These are phyloP conservation scores for Pedicia rivosa DNA, from an alignment of 2,888 invertebrate species.

Conservation along the genomic window DNA sequence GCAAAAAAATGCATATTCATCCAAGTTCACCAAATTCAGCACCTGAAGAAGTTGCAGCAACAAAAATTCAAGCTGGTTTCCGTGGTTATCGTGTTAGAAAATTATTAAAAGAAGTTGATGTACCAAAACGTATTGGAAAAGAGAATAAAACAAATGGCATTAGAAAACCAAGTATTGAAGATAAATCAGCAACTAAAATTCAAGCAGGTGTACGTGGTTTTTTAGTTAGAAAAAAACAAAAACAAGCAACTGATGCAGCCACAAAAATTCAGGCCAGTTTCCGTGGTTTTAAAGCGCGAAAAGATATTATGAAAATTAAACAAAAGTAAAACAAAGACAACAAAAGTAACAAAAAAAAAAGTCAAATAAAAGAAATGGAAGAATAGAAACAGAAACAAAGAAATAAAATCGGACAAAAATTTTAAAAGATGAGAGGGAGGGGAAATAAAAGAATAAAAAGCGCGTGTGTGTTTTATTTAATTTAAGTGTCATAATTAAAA, in stretches of 20 bases:
- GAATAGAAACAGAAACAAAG: no score
- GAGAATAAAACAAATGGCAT: neutral
- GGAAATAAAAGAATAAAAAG: no score
- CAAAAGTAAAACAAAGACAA: no score
- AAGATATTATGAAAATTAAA: constrained; percentile 24
- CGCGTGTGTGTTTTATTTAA: no score
- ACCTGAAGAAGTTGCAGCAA: constrained; percentile 32
- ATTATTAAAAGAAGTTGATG: constrained; percentile 22
- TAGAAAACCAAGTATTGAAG: constrained; percentile 14
- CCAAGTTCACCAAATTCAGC: constrained; percentile 28
- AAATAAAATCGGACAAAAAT: no score
- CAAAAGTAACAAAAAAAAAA: no score
- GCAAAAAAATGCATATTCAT: constrained; percentile 31
- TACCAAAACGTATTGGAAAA: constrained; percentile 1
- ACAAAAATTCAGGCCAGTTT: constrained; percentile 31
- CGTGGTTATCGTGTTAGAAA: constrained; percentile 37
- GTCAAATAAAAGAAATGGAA: no score
- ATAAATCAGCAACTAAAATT: constrained; percentile 27
- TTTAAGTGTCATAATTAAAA: no score
- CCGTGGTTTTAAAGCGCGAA: constrained; percentile 31
- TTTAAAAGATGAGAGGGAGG: no score
- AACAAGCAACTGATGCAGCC: constrained; percentile 27
- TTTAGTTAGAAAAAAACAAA: constrained; percentile 27
- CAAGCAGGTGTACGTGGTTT: constrained; percentile 28
- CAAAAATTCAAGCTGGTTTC: constrained; percentile 39